Base-by-base conservation (phyloP, 2,888 invertebrate genomes). In the Cosmia pyralina region DNA sequence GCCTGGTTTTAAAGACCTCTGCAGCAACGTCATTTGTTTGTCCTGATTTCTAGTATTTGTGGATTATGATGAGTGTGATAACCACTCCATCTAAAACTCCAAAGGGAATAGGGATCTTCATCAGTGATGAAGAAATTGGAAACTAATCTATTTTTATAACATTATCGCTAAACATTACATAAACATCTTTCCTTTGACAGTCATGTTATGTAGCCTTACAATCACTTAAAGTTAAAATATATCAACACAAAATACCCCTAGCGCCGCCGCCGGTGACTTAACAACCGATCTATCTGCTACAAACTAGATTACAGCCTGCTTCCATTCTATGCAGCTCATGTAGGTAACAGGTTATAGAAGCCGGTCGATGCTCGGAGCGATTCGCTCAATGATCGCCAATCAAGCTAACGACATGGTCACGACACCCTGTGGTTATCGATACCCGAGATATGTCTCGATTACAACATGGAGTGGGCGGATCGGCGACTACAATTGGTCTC, bases 401-500 rank as follows among this genome's bases (percentile, higher is more conserved):
- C 85, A 77, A 76, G 28, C 57, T 84, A 81, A 85, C 78, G 79
- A 81, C 79, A 77, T 65, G 68, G 60, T 67, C 80, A 72, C 81
- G 83, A 72, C 69, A 78, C 84, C 68, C 70, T 75, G 81, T 77
- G 81, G 81, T 75, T 83, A 75, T 75, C 63, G 75, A 81, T 75
- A 80, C 48, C 65, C 52, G 62, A 83, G 75, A 71, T 83, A 79
- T 65, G 53, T 41, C 41, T 64, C 79, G 72, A 72, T 79, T 85
- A 63, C 80, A 64, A 79, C 63, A 83, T 60, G 55, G 75, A 48
- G 69, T 73, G 59, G 66, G 63, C 63, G 67, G 50, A 48, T 48
- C 50, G 38, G 62, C 55, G 19, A 67, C 22, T 65, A 50, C 34
- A 38, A n/a, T 41, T 46, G 11, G 46, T 59, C 15, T 22, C 19